Conservation (phyloP, 1,140 invertebrate species). For the Magallana angulata region DNA sequence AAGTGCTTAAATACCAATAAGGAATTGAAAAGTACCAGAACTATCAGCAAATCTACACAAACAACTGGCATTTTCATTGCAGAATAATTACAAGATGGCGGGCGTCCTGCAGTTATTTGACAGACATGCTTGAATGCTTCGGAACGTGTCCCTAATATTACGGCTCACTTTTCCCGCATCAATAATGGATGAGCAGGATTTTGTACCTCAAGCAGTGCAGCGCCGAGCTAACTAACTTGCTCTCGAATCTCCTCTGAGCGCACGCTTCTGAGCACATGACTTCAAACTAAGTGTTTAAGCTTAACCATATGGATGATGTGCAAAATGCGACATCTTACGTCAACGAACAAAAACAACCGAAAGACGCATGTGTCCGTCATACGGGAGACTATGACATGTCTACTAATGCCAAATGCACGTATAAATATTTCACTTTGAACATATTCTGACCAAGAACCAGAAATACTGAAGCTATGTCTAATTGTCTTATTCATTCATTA, state of each 20-base stretch:
- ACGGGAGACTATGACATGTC: not conserved
- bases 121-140: not conserved
- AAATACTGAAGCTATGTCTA: no score
- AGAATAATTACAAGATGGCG: constrained; percentile 12
- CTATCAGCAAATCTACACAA: not conserved
- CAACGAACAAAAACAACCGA: not conserved
- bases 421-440: not conserved
- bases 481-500: no score
- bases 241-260: not conserved
- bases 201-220: not conserved
- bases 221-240: not conserved
- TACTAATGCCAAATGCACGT: not conserved
- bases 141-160: not conserved
- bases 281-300: not conserved
- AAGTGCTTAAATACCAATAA: constrained; percentile 19
- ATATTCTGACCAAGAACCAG: no score
- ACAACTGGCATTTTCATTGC: constrained; percentile 21
- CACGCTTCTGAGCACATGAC: constrained; percentile 1
- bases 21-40: not conserved
- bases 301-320: not conserved
- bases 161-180: not conserved
- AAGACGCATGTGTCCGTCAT: not conserved
- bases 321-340: not conserved
- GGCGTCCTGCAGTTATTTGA: not conserved
- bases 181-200: constrained; percentile 3